phyloP scores from a whole-genome alignment of 2,797 vertebrate genomes.

The Sebastiscus tertius region DNA sequence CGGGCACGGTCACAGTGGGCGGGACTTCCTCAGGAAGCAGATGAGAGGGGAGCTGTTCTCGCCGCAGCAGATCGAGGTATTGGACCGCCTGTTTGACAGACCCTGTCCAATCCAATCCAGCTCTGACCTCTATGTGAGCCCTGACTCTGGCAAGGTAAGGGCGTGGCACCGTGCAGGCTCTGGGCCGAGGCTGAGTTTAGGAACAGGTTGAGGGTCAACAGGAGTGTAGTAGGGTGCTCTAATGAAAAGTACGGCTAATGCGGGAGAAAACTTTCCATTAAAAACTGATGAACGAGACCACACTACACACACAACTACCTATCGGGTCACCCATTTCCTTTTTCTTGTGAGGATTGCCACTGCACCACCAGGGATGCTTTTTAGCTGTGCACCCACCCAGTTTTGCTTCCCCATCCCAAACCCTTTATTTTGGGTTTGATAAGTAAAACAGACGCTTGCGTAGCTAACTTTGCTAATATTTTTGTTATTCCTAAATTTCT shows the following conservation, averaged over 20 bases:
- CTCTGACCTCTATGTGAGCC: slow-evolving; percentile 91
- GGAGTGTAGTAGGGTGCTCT: not conserved
- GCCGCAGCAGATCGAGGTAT: slow-evolving; percentile 97
- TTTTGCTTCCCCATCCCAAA: not conserved
- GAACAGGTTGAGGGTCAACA: slow-evolving; percentile 26
- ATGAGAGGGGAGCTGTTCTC: slow-evolving; percentile 99
- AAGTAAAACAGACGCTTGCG: not conserved
- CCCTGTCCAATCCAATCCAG: slow-evolving; percentile 82
- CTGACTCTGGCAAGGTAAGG: slow-evolving; percentile 95
- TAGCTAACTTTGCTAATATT: not conserved
- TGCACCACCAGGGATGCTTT: not conserved
- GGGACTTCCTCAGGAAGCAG: slow-evolving; percentile 99
- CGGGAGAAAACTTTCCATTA: not conserved
- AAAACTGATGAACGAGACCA: not conserved
- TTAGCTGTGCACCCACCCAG: not conserved
- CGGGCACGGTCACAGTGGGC: slow-evolving; percentile 92
- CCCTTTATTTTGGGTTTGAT: not conserved
- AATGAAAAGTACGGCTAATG: not conserved
- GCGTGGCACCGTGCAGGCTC: slow-evolving; percentile 74
- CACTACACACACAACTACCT: not conserved
- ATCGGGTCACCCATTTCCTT: not conserved
- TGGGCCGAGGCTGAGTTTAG: slow-evolving; percentile 64
- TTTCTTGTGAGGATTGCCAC: not conserved
- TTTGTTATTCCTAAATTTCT: not conserved
- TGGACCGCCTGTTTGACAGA: slow-evolving; percentile 96